Conservation (phyloP, 2,797 vertebrate genomes). For the Micropoecilia bifurca region DNA sequence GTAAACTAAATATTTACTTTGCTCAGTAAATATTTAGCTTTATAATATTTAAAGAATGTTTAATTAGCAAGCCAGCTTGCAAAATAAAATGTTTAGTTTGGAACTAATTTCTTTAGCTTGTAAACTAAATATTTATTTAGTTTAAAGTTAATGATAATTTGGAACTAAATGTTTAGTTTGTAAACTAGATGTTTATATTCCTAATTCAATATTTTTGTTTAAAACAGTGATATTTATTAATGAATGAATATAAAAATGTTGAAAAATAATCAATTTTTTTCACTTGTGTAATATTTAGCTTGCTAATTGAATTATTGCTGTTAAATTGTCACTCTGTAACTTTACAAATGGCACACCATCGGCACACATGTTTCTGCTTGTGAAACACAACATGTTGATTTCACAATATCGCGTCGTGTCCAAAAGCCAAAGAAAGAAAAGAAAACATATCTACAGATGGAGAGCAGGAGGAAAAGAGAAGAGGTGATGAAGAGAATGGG, state of each 20-base stretch:
- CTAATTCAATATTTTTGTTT: neutral
- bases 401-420: slow-evolving; percentile 49
- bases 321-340: too few species aligned
- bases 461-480: slow-evolving; percentile 23
- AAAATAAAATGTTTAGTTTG: neutral
- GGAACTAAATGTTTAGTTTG: neutral
- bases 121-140: too few species aligned
- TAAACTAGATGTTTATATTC: neutral
- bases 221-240: neutral
- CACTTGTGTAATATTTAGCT: neutral
- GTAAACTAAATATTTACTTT: too few species aligned
- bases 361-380: slow-evolving; percentile 50
- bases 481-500: slow-evolving; percentile 16
- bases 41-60: neutral
- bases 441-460: slow-evolving; percentile 31
- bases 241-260: neutral
- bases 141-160: too few species aligned
- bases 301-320: neutral
- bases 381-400: slow-evolving; percentile 48
- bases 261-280: too few species aligned
- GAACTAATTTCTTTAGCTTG: too few species aligned
- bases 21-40: too few species aligned
- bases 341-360: neutral
- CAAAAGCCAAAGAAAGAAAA: slow-evolving; percentile 12
- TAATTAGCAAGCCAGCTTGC: neutral